These are phyloP conservation scores for Poecilia gillii DNA, from an alignment of 2,797 vertebrate genomes.

Conservation along the genomic window DNA sequence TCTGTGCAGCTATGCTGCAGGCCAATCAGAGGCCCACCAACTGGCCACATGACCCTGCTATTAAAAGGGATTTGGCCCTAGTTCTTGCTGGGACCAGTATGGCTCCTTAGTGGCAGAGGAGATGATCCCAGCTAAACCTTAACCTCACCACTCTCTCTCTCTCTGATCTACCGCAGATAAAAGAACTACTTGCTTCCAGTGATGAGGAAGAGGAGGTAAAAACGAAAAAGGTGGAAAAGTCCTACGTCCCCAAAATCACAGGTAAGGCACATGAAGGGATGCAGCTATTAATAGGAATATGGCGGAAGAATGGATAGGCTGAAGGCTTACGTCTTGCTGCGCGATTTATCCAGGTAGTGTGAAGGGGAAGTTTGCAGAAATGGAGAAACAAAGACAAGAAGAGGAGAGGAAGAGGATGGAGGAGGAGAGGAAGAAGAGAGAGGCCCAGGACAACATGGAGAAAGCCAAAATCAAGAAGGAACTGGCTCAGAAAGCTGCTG, in stretches of 20 bases:
- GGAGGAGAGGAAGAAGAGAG: slow-evolving; percentile 91
- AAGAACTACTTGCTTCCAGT: slow-evolving; percentile 93
- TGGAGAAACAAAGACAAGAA: slow-evolving; percentile 97
- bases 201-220: slow-evolving; percentile 94
- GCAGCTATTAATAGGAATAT: not conserved
- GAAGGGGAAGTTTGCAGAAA: slow-evolving; percentile 97
- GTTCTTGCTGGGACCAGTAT: slow-evolving; percentile 78
- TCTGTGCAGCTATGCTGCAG: slow-evolving; percentile 48
- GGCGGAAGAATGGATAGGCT: slow-evolving; percentile 5
- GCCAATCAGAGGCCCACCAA: slow-evolving; percentile 72
- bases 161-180: slow-evolving; percentile 86
- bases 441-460: slow-evolving; percentile 91
- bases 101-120: slow-evolving; percentile 74
- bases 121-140: slow-evolving; percentile 82
- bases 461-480: slow-evolving; percentile 97
- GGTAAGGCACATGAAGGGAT: slow-evolving; percentile 79
- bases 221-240: slow-evolving; percentile 89
- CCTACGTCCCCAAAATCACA: slow-evolving; percentile 97
- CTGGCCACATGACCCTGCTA: slow-evolving; percentile 71
- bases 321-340: slow-evolving; percentile 37
- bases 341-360: slow-evolving; percentile 88
- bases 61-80: slow-evolving; percentile 78
- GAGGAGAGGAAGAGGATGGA: slow-evolving; percentile 90
- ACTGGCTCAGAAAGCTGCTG: slow-evolving; percentile 90
- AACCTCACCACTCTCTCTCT: slow-evolving; percentile 67